Base-by-base conservation (phyloP, 1,140 invertebrate species). In the Daktulosphaira vitifoliae region DNA sequence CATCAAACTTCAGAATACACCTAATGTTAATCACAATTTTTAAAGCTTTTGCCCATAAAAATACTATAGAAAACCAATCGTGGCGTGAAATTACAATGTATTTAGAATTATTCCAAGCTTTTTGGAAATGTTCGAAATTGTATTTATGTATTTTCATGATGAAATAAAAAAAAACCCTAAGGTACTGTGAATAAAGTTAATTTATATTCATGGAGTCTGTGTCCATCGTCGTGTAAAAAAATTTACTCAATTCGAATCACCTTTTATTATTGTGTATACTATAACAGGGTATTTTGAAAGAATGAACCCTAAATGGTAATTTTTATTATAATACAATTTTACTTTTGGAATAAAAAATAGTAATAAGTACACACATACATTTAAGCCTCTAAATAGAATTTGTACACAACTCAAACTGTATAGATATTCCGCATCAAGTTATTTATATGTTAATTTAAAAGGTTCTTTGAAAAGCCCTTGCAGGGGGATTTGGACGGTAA, bases 361-460 rank as follows among this genome's bases (percentile, higher is more conserved):
- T 29, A 33, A n/a, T n/a, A n/a, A n/a, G n/a, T n/a, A n/a, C n/a
- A 39, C 37, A 54, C 37, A 38, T 38, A 54, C 29, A 54, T 56
- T 56, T 56, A 20, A 56, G 23, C 37, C 38, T 22, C 13, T 42
- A 44, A 44, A 44, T 44, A 44, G 38, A 13, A 16, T 44, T 56
- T 56, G 39, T 18, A 23, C 38, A 22, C 53, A 44, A 20, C 16
- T 44, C n/a, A 22, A 26, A 44, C 37, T 26, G 37, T 26, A 33
- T 33, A 33, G 29, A 11, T 33, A 33, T 15, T 44, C 20, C n/a
- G n/a, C 22, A 44, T 26, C 15, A 56, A 44, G 53, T 56, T 56
- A 56, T 56, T 56, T 42, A 56, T 56, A 56, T 56, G 53, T 56
- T 56, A 56, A 56, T 56, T 56, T 54, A 54, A 54, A 38, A 38